phyloP scores from a whole-genome alignment of 2,888 invertebrate genomes.

The Pomacea canaliculata region DNA sequence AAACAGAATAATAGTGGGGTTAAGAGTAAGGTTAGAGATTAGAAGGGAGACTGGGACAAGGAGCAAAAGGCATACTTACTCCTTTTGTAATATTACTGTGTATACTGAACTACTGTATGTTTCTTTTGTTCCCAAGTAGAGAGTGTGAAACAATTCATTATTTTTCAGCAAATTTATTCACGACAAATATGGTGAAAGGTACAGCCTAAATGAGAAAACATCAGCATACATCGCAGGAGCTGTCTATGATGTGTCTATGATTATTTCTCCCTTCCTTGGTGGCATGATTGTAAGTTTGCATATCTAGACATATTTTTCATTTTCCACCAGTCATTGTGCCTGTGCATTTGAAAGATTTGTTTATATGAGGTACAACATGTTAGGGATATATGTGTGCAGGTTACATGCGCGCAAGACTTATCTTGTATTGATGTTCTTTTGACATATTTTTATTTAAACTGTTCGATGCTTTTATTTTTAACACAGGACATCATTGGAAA shows the following conservation, averaged over 20 bases:
- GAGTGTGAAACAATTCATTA: neutral
- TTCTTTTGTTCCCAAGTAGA: too few species aligned
- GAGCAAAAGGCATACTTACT: too few species aligned
- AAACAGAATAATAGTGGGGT: too few species aligned
- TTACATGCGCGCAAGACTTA: too few species aligned
- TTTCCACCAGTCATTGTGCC: neutral
- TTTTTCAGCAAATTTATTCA: slow-evolving; percentile 66
- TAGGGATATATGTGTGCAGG: too few species aligned
- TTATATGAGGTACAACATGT: too few species aligned
- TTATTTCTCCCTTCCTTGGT: slow-evolving; percentile 69
- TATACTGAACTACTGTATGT: too few species aligned
- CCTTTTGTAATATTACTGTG: too few species aligned
- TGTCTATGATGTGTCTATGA: slow-evolving; percentile 69
- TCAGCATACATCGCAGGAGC: slow-evolving; percentile 68
- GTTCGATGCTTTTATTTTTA: neutral
- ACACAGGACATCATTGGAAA: slow-evolving; percentile 69
- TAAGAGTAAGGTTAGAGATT: too few species aligned
- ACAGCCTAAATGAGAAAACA: slow-evolving; percentile 45
- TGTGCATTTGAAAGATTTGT: neutral
- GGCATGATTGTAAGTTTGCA: slow-evolving; percentile 66
- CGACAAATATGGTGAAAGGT: slow-evolving; percentile 65
- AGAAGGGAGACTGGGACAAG: too few species aligned
- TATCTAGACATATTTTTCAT: neutral
- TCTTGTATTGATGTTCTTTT: too few species aligned
- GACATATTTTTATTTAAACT: too few species aligned